Evolutionary conservation across 2,113 vertebrate species (phyloP), one percentile per base, ranked within the genome.

Genomic region (Gobiocypris rarus): DNA sequence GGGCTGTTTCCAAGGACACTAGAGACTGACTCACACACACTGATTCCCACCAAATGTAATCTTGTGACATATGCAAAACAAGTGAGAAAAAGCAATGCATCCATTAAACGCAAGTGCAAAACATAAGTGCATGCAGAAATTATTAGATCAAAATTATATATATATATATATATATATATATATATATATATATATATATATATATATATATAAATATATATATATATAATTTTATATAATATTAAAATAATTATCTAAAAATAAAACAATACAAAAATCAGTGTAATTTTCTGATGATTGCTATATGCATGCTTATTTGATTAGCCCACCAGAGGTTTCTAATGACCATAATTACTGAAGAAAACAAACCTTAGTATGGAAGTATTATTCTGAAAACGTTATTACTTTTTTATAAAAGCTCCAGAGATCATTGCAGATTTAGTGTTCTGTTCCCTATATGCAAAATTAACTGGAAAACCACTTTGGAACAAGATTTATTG

Each of bases 1-100:
- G 96, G 96, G 95, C 95, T 95, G 94, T 96, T 97, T 96, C 96
- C 94, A 95, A 95, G 95, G 95, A 96, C 96, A 96, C 94, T 93
- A 96, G 96, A 96, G 96, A 96, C 94, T 67, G 17, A 9, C 56
- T 71, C 67, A 75, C 65, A 5, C 48, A 74, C 73, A 28, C 38
- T 75, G 13, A 38, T 87, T 91, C 88, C 90, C 87, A 88, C 87
- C 86, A 75, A 82, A 71, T 89, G 87, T 92, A 92, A 93, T 91
- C 91, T 90, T 70, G 45, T 69, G 93, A 93, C 93, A 91, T 93
- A 94, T 94, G 94, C 95, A 94, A 95, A 81, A 43, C 1, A 0
- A 31, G 17, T 19, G 1, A 31, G 48, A 77, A 41, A 61, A 43
- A 58, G 11, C 34, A 76, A 41, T 0, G 8, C 5, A 76, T 41